These are phyloP conservation scores for Stegastes partitus DNA, from an alignment of 2,113 vertebrate genomes.

Conservation along the genomic window DNA sequence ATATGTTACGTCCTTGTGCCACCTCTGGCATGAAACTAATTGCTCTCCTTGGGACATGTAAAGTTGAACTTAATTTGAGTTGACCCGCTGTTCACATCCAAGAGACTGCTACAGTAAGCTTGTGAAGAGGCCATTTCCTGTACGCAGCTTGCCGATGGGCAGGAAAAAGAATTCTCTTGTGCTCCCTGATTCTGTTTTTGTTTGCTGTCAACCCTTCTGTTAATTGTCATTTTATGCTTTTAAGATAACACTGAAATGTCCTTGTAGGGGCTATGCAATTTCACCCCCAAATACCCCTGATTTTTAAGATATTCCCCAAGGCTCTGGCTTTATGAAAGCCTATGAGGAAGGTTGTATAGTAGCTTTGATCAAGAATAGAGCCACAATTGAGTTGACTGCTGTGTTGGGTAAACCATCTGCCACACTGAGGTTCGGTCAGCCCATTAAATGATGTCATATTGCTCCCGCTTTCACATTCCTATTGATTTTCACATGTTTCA, in stretches of 20 bases:
- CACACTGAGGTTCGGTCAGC: constrained; percentile 21
- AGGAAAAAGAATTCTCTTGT: constrained; percentile 45
- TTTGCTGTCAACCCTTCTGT: constrained; percentile 60
- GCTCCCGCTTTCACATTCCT: background rate
- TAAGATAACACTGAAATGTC: constrained; percentile 44
- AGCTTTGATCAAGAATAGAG: constrained; percentile 52
- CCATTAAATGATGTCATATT: constrained; percentile 25
- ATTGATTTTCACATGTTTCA: constrained; percentile 27
- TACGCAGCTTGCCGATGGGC: constrained; percentile 45
- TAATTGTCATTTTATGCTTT: constrained; percentile 62
- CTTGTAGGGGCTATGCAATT: constrained; percentile 34
- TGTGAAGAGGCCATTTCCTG: constrained; percentile 55
- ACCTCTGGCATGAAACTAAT: constrained; percentile 75
- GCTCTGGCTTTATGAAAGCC: constrained; percentile 36
- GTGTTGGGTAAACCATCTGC: constrained; percentile 52
- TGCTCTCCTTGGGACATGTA: constrained; percentile 82
- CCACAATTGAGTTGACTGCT: constrained; percentile 46
- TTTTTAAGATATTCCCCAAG: constrained; percentile 41
- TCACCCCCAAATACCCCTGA: constrained; percentile 27
- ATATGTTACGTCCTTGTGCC: constrained; percentile 67
- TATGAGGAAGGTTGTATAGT: constrained; percentile 43
- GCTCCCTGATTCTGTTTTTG: constrained; percentile 36
- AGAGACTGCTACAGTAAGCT: constrained; percentile 59
- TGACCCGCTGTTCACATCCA: constrained; percentile 72
- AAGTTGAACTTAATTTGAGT: constrained; percentile 76